Base-by-base conservation (phyloP, 2,113 vertebrate genomes). In the Corvus moneduloides region DNA sequence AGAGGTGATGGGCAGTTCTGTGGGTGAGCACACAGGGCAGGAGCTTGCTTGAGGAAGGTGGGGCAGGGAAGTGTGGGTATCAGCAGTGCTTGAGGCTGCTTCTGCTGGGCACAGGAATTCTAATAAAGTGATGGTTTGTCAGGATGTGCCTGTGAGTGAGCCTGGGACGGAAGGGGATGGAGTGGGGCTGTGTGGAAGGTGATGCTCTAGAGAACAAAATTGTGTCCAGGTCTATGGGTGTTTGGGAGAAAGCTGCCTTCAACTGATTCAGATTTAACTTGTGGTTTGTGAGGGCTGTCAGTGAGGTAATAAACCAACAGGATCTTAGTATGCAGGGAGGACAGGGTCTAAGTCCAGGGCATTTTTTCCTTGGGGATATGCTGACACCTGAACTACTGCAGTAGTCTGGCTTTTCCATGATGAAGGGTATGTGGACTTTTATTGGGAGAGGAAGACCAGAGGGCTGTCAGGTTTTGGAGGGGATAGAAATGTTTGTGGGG, bases 41-140 rank as follows among this genome's bases (percentile, higher is more conserved):
- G 51, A 59, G 23, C 48, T 46, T 0, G 0, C 35, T 64, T 11
- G 3, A 39, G 46, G 51, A 71, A 4, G 5, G n/a, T 16, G 7
- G 11, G 26, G n/a, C 9, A 2, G 27, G 27, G 43, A 35, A 55
- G 33, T 9, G 11, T 23, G 20, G 37, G 24, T 61, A 44, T n/a
- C 33, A 51, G 72, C 17, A 28, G 46, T 10, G 54, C 49, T 24
- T 10, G 44, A 26, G 9, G 64, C 37, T 41, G 35, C 23, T 35
- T 61, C 48, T 62, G 55, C 26, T 51, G 69, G 22, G 6, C 51
- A 61, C 9, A 28, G 48, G 32, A 33, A n/a, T 18, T 21, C 27
- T 52, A 37, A 33, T 58, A 16, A 67, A 44, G 26, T 8, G 43
- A 26, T 30, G 8, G 8, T 9, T 71, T 74, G 28, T 28, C 43